Evolutionary conservation across 2,888 invertebrate genomes (phyloP).

Genomic region (Osmoderma eremita): DNA sequence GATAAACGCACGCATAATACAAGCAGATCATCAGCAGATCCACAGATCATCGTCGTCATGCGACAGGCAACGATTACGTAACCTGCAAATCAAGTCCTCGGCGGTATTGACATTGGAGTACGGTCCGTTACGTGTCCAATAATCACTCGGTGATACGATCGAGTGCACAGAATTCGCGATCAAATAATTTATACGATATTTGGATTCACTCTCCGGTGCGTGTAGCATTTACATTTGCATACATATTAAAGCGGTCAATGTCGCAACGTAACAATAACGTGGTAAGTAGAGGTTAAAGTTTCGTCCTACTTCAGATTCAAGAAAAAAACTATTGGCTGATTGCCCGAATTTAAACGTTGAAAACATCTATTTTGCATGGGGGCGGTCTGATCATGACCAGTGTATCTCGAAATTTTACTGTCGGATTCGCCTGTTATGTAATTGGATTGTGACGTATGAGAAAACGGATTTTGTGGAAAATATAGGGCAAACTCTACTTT

Average conservation of each 20-base stretch:
- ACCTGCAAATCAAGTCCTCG: neutral
- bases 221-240: constrained; percentile 11
- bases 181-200: neutral
- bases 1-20: neutral
- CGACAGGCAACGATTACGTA: constrained; percentile 8
- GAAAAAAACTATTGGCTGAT: neutral
- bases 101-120: constrained; percentile 19
- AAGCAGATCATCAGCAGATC: neutral
- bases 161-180: neutral
- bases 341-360: constrained; percentile 3
- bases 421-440: constrained; percentile 9
- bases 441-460: constrained; percentile 14
- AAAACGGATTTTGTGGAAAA: constrained; percentile 4
- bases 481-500: neutral
- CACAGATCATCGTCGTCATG: neutral
- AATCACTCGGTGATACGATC: neutral
- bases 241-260: constrained; percentile 23
- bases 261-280: constrained; percentile 4
- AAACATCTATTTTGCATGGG: neutral
- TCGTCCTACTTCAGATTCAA: constrained; percentile 7
- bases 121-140: neutral
- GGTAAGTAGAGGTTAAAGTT: constrained; percentile 31
- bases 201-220: neutral
- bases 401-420: constrained; percentile 5
- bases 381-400: neutral